Percentiles rank a stretch among this genome's conserved stretches.
Conservation (phyloP, 2,113 vertebrate genomes). For the Andinoacara biseriatus region DNA sequence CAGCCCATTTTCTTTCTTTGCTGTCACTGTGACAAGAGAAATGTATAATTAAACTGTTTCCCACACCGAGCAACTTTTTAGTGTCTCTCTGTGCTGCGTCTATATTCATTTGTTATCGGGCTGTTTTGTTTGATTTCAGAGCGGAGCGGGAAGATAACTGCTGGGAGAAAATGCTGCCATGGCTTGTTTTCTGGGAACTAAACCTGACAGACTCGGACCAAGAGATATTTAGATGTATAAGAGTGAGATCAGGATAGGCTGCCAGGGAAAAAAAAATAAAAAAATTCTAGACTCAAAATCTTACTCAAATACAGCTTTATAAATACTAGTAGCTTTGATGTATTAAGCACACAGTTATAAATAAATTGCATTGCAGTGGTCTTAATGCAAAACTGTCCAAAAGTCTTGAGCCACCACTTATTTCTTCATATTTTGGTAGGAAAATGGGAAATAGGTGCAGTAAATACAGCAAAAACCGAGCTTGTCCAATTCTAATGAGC, state of each 20-base stretch:
- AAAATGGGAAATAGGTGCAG: neutral
- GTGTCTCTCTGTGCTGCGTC: conserved; percentile 9
- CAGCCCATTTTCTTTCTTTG: conserved; percentile 28
- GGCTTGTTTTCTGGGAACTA: conserved; percentile 54
- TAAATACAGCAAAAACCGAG: no score
- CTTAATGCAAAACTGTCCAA: neutral
- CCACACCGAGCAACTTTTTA: conserved; percentile 51
- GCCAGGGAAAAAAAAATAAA: neutral
- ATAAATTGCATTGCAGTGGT: neutral
- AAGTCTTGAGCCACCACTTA: neutral
- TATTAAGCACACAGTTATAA: neutral
- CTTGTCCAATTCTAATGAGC: no score
- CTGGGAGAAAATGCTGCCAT: conserved; percentile 56
- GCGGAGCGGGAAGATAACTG: conserved; percentile 40
- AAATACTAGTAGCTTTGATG: rapidly evolving
- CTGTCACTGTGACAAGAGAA: conserved; percentile 39
- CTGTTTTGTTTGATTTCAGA: conserved; percentile 47
- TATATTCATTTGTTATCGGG: conserved; percentile 47
- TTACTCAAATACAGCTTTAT: neutral
- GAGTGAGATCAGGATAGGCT: neutral
- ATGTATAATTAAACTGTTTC: conserved; percentile 63
- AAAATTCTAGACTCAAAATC: neutral
- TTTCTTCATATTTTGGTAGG: neutral
- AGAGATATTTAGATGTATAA: neutral
- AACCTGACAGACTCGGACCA: conserved; percentile 2